Evolutionary conservation across 2,888 invertebrate species (phyloP), one percentile per base, ranked within the genome.

Genomic region (Dioctria rufipes): DNA sequence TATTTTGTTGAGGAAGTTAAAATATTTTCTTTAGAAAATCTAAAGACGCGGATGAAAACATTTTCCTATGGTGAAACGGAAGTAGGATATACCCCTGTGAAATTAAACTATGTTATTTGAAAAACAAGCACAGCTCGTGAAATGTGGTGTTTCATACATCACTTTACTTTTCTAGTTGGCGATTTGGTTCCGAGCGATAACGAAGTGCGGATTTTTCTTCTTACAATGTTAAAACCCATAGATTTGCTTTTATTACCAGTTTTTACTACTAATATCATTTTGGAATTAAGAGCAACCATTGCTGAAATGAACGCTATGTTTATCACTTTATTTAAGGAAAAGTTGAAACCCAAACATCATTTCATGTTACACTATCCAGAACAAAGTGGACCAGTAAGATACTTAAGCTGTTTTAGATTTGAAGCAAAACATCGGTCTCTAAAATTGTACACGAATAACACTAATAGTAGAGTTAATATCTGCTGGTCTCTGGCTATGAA

Each of bases 141-240:
- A 51, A 69, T 69, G 69, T 37, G 46, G 25, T 49, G 9, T 49
- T 69, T 37, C 25, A 25, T 69, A 49, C 51, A 69, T 9, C 11
- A 49, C 9, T 69, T 69, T 9, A 9, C 69, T 25, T 69, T 69
- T 13, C n/a, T 69, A 49, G 37, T 69, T 8, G 49, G 51, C n/a
- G 51, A 51, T 51, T 66, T 66, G n/a, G n/a, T 66, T 43, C 13
- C 66, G n/a, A 39, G 5, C 11, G 66, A 25, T 4, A 42, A 66
- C 42, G 9, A 4, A n/a, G n/a, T n/a, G 42, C 42, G 66, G 66
- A 3, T 13, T 4, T 43, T 42, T 42, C 5, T 66, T 5, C n/a
- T 66, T 42, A 66, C 40, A n/a, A 43, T 63, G 25, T 11, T 63
- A 43, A 43, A 67, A 67, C 5, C 25, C n/a, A n/a, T 67, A 43